Evolutionary conservation across 2,888 invertebrate genomes (phyloP), one percentile per base, ranked within the genome.

Genomic region (Cryptocheilus praepositus): DNA sequence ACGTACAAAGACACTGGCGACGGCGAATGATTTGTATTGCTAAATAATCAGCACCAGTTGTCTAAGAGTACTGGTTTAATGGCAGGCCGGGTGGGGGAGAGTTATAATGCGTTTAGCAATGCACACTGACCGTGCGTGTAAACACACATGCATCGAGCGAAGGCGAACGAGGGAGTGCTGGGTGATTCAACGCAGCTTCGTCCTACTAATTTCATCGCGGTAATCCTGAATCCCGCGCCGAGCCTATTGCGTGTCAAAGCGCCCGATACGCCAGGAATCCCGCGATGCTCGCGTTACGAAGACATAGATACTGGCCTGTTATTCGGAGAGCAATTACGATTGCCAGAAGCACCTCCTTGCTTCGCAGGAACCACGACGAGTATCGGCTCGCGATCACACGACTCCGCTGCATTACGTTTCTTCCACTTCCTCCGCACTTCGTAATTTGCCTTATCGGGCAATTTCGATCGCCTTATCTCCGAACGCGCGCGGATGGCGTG

Each of bases 31-130:
- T 86, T 86, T 86, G 85, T 85, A 85, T 86, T 86, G 83, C 83
- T 85, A 86, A 86, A 86, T 86, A 86, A 86, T 85, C 85, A 85
- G 81, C 82, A 77, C 81, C 80, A 77, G 83, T 82, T 83, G 85
- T 83, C 81, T 77, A 81, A 18, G 82, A 76, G 83, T 83, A 83
- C 83, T 85, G 82, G 85, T 86, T 84, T 84, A 84, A 80, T 82
- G 83, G 85, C 83, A 80, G 80, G 68, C 67, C 68, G 15, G 60
- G 43, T 53, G 51, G 18, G 69, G 67, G 75, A 72, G 73, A 76
- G 76, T 81, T 78, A 78, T 76, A 80, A 82, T 81, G 76, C 79
- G 78, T 76, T 79, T 73, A 71, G 64, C 70, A 63, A 62, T 71
- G 67, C 70, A 64, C 61, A 62, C 52, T 21, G 59, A 60, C 21